Base-by-base conservation (phyloP, 2,113 vertebrate genomes). In the Acanthochromis polyacanthus region DNA sequence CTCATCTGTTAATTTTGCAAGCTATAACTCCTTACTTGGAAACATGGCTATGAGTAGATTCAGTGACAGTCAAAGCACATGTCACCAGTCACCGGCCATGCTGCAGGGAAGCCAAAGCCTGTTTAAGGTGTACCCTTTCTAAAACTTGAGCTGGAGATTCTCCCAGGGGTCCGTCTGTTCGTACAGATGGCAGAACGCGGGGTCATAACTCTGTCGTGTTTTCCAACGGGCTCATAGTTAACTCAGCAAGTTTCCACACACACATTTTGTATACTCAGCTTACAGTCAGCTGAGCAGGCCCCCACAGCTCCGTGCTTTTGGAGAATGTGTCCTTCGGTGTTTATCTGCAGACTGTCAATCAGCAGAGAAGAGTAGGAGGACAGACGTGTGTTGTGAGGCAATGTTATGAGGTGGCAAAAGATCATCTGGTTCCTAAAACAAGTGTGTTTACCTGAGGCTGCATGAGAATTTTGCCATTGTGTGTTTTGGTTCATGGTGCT, bases 251-350 rank as follows among this genome's bases (percentile, higher is more conserved):
- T 80, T 77, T 77, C 38, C 51, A 43, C 22, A 14, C 58, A 56
- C 52, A 12, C 38, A 55, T 70, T 69, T 40, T 82, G 80, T 73
- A n/a, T 79, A 68, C 81, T 84, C 87, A 76, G 81, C 75, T 89
- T 85, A 70, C 36, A 22, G 72, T 77, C 77, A 68, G 80, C 81
- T 72, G 71, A 82, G 62, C 52, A 1, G 65, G 65, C 61, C 53
- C 59, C 59, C 12, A 10, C 4, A 15, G 67, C 51, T n/a, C 52
- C 6, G 1, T 0, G 4, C 3, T 51, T 45, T 6, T 36, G 1
- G 3, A 38, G 75, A 77, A 60, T 45, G 0, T 60, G 4, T 32
- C 65, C 15, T 53, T 43, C 25, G 62, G 58, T 60, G 70, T 80
- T 85, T 75, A 71, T 52, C n/a, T 17, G 23, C 15, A 14, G 53